A percentile compares a stretch with the other conserved stretches of the same genome.
These are phyloP conservation scores for Boloria euphrosyne DNA, from an alignment of 2,888 invertebrate species.

Conservation along the genomic window DNA sequence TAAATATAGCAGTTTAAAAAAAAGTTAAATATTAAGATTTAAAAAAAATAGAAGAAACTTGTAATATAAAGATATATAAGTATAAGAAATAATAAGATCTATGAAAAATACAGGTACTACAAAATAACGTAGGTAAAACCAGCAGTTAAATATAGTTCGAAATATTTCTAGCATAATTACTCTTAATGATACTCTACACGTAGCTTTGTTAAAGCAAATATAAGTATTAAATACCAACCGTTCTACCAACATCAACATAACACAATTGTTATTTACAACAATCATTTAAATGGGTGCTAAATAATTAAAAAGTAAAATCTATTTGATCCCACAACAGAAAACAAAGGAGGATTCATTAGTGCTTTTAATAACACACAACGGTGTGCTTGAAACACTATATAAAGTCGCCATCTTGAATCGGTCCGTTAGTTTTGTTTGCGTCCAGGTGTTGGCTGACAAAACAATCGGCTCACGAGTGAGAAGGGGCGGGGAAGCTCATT, in stretches of 20 bases:
- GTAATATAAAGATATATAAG: too few relatives aligned
- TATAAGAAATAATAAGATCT: too few relatives aligned
- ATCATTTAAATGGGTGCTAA: background rate
- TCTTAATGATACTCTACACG: background rate
- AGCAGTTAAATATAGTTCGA: too few relatives aligned
- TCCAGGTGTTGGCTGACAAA: slow-evolving; percentile 81
- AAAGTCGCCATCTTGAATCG: slow-evolving; percentile 63
- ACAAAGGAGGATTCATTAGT: slow-evolving; percentile 31
- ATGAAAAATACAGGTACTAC: too few relatives aligned
- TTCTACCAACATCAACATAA: background rate
- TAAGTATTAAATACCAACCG: slow-evolving; percentile 8
- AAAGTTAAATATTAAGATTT: too few relatives aligned
- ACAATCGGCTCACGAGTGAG: slow-evolving; percentile 67
- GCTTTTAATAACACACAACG: slow-evolving; percentile 25
- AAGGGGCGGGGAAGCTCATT: slow-evolving; percentile 74
- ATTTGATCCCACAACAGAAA: slow-evolving; percentile 14
- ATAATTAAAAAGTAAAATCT: slow-evolving; percentile 20
- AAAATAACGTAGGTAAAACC: too few relatives aligned
- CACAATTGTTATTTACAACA: slow-evolving; percentile 4
- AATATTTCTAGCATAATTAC: too few relatives aligned
- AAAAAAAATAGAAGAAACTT: too few relatives aligned
- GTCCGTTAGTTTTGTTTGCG: slow-evolving; percentile 66
- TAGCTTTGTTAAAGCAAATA: background rate
- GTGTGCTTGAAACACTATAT: slow-evolving; percentile 30
- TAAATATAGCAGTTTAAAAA: too few relatives aligned